These are phyloP conservation scores for Apostichopus californicus DNA, from an alignment of 35 echinoderm and acorn worm genomes.

Conservation along the genomic window DNA sequence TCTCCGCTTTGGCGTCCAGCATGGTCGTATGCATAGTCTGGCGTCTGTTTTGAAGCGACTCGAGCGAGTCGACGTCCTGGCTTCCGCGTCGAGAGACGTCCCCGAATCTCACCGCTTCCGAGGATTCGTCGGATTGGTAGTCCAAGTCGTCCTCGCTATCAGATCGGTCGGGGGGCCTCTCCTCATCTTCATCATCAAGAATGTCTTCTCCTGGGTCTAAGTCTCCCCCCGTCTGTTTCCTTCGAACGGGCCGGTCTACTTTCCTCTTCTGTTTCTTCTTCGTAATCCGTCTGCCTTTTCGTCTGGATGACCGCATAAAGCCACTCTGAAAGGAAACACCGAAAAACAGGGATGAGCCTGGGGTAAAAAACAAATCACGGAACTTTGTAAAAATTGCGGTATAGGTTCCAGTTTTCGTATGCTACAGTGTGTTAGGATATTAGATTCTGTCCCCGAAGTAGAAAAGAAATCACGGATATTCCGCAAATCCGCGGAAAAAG, in stretches of 20 bases:
- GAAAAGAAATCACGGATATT: no score
- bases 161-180: no score
- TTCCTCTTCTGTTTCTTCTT: conserved; percentile 27
- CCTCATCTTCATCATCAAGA: conserved; percentile 41
- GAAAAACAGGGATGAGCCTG: neutral
- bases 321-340: neutral
- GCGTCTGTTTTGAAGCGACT: neutral
- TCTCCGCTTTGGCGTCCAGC: conserved; percentile 37
- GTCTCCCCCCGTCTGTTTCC: neutral
- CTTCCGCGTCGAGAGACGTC: neutral
- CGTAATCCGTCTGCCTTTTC: neutral
- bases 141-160: neutral
- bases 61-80: neutral
- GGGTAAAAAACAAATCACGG: no score
- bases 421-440: no score
- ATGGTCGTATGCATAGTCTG: conserved; percentile 46
- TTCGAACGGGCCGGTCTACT: conserved; percentile 7
- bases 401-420: no score
- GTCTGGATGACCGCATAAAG: neutral
- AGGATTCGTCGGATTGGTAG: neutral
- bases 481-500: no score
- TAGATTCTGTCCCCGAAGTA: no score
- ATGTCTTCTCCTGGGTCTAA: neutral
- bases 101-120: neutral
- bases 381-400: no score